Base-by-base conservation (phyloP, 30 jellyfish, hydroid and myxozoan genomes). In the Aurelia sp. region DNA sequence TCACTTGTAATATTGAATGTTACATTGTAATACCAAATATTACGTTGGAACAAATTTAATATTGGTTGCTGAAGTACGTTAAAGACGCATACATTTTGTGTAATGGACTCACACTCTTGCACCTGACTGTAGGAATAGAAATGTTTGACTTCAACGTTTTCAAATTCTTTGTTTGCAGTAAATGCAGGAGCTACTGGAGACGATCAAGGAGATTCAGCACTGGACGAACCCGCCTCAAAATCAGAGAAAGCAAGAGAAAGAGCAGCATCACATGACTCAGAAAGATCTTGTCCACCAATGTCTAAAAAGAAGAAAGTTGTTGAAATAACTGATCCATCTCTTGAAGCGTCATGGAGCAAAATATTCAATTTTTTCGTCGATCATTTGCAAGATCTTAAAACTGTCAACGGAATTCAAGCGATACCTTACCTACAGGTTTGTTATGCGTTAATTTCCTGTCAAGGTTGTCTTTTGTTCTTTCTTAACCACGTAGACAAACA, bases 361-460 rank as follows among this genome's bases (percentile, higher is more conserved):
- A 52, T 94, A 50, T 67, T 94, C 75, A 65, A 70, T 22, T 58
- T 74, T 27, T 94, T 94, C 87, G 67, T 78, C 67, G 88, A 75
- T 4, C 93, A 89, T 58, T 74, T 94, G 59, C 95, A 91, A 31
- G 96, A 94, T 55, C 89, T 94, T 60, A 67, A 74, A 65, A 70
- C 89, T 15, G 88, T 85, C 38, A 51, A 78, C 78, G 98, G 98
- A 40, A 52, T 94, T 38, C 97, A 88, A 84, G 97, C 96, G 30
- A 94, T 94, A 31, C 98, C 98, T 5, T 89, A 79, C 41, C 79
- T 88, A 2, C 98, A 94, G 97, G 98, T 88, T 64, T 13, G 97
- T 13, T 30, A 16, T 75, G 20, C 44, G 4, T 44, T 2, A 27
- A 27, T 27, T 27, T 27, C 33, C 51, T 40, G 3, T 40, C 51